Conservation (phyloP, 1,140 invertebrate species). For the Danaus plexippus region DNA sequence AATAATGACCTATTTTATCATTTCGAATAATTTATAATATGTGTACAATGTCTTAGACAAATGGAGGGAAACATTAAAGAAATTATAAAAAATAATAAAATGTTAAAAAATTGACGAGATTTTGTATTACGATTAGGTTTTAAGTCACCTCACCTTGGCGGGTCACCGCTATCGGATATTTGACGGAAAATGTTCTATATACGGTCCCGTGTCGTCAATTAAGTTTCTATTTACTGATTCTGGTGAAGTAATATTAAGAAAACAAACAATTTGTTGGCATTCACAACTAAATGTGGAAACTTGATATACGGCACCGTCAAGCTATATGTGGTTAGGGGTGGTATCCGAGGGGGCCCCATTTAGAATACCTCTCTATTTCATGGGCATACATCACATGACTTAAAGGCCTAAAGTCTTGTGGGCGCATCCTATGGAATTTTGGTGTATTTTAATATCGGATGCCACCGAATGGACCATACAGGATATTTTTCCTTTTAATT, state of each 20-base stretch:
- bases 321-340: constrained; percentile 49
- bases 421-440: constrained; percentile 52
- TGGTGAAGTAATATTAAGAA: not conserved
- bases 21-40: constrained; percentile 71
- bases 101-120: constrained; percentile 60
- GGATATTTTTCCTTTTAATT: constrained; percentile 38
- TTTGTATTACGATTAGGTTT: constrained; percentile 50
- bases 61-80: constrained; percentile 65
- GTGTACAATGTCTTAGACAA: constrained; percentile 67
- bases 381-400: constrained; percentile 50
- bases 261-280: not conserved
- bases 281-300: constrained; percentile 14
- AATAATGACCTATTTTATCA: constrained; percentile 70
- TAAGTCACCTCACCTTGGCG: constrained; percentile 39
- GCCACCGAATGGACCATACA: constrained; percentile 45
- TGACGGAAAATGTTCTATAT: constrained; percentile 37
- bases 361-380: constrained; percentile 46
- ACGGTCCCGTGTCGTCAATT: constrained; percentile 34
- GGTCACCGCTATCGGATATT: constrained; percentile 41
- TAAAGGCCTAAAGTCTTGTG: constrained; percentile 67
- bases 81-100: constrained; percentile 68
- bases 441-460: constrained; percentile 49
- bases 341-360: constrained; percentile 55
- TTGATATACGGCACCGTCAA: constrained; percentile 34
- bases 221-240: constrained; percentile 30